These are phyloP conservation scores for Hyposoter dolosus DNA, from an alignment of 2,888 invertebrate species.

Conservation along the genomic window DNA sequence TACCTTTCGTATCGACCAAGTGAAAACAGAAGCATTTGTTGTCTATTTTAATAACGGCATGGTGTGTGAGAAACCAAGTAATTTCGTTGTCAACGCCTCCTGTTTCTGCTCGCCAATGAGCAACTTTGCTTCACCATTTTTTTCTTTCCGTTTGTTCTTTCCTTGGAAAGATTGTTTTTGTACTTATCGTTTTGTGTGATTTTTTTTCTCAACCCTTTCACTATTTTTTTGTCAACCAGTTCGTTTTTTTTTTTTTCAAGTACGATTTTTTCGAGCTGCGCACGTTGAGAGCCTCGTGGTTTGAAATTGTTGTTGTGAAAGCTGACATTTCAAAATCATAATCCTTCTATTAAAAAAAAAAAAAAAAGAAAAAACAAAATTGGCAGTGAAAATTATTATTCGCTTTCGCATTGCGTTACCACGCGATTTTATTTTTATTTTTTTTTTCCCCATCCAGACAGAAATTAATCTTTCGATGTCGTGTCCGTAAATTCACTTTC, in stretches of 20 bases:
- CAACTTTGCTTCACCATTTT: slow-evolving; percentile 63
- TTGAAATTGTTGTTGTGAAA: slow-evolving; percentile 4
- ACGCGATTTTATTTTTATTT: slow-evolving; percentile 1
- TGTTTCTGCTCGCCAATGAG: slow-evolving; percentile 57
- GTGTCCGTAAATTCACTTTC: not conserved
- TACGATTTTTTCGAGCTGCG: slow-evolving; percentile 57
- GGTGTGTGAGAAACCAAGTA: slow-evolving; percentile 79
- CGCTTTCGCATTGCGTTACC: not conserved
- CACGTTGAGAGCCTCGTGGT: slow-evolving; percentile 32
- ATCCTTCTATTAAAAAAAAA: not conserved
- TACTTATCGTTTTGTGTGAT: slow-evolving; percentile 59
- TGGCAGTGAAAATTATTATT: not conserved
- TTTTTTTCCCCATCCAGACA: not conserved
- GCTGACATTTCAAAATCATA: not conserved
- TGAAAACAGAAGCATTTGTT: slow-evolving; percentile 48
- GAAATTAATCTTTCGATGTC: not conserved
- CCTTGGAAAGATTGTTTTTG: slow-evolving; percentile 34
- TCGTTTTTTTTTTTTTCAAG: slow-evolving; percentile 48
- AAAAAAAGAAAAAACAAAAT: not conserved
- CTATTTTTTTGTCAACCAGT: slow-evolving; percentile 51
- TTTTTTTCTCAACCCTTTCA: slow-evolving; percentile 26
- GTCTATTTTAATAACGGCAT: slow-evolving; percentile 74
- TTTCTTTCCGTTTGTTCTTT: slow-evolving; percentile 31
- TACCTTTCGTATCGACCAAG: slow-evolving; percentile 39
- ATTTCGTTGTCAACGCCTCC: slow-evolving; percentile 67